Evolutionary conservation across 2,888 invertebrate genomes (phyloP).

Genomic region (Drosophila melanosoma): DNA sequence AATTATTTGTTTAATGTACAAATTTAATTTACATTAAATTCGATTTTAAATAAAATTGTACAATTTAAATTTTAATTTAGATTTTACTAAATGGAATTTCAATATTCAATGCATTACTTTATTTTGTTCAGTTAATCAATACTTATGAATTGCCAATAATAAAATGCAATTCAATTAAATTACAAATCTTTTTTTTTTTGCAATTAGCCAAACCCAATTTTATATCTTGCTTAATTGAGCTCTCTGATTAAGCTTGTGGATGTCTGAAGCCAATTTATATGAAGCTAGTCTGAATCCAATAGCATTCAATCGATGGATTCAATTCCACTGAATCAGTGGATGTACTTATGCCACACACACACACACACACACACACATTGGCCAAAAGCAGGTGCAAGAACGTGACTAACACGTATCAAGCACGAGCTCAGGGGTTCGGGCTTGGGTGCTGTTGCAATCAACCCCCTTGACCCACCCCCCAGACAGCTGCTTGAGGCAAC

Average conservation of each 20-base stretch:
- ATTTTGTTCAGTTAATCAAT: background rate
- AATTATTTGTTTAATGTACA: background rate
- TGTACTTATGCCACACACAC: background rate
- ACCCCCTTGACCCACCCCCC: background rate
- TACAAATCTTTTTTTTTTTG: background rate
- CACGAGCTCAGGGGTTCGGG: background rate
- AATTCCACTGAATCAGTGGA: conserved; percentile 9
- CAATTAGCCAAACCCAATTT: background rate
- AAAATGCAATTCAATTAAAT: conserved; percentile 5
- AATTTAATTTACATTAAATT: background rate
- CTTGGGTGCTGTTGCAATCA: conserved; percentile 22
- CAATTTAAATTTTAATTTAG: background rate
- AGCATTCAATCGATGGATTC: conserved; percentile 35
- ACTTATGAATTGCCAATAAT: background rate
- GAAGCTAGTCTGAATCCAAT: conserved; percentile 39
- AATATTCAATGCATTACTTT: no score
- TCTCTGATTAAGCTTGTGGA: background rate
- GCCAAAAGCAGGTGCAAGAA: background rate
- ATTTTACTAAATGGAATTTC: background rate
- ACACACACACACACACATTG: conserved; percentile 3
- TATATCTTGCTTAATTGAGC: background rate
- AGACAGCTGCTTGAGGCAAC: conserved; percentile 17
- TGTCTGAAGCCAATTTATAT: conserved; percentile 21
- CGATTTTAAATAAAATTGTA: background rate
- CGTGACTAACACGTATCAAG: conserved; percentile 20